A percentile compares a stretch with the other conserved stretches of the same genome.
Evolutionary conservation across 2,888 invertebrate species (phyloP).

Genomic region (Trachelus tabidus): DNA sequence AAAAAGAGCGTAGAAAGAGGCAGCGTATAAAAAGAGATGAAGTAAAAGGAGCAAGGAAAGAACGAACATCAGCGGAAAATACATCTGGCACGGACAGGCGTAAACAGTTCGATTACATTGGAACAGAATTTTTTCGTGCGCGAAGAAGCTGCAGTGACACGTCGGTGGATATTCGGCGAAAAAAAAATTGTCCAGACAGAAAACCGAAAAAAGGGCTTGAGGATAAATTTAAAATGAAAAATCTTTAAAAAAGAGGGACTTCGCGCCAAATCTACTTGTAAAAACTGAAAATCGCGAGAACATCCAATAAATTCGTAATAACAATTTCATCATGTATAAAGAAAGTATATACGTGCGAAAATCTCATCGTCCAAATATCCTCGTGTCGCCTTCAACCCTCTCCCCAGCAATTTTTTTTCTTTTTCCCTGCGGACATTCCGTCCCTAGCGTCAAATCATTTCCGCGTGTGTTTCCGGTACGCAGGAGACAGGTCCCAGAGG

Average conservation of each 20-base stretch:
- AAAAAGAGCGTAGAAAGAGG: neutral
- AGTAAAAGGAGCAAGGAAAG: conserved; percentile 1
- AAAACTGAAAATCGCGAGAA: neutral
- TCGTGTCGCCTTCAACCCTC: neutral
- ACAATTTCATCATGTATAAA: neutral
- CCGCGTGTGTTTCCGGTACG: no score
- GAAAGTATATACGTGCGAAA: neutral
- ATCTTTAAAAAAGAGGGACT: neutral
- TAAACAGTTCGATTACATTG: conserved; percentile 15
- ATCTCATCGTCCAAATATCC: neutral
- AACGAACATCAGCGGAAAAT: conserved; percentile 18
- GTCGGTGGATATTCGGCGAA: neutral
- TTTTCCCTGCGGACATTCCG: no score
- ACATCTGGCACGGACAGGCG: conserved; percentile 26
- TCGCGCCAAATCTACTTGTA: neutral
- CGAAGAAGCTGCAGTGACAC: neutral
- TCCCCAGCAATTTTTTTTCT: no score
- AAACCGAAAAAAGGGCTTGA: neutral
- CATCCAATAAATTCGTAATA: neutral
- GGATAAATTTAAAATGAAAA: neutral
- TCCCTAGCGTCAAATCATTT: no score
- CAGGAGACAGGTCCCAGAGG: no score
- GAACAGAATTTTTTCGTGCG: conserved; percentile 13
- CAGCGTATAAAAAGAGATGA: neutral
- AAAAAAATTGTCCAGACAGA: conserved; percentile 9